Base-by-base conservation (phyloP, 2,797 vertebrate genomes). In the Falco cherrug region DNA sequence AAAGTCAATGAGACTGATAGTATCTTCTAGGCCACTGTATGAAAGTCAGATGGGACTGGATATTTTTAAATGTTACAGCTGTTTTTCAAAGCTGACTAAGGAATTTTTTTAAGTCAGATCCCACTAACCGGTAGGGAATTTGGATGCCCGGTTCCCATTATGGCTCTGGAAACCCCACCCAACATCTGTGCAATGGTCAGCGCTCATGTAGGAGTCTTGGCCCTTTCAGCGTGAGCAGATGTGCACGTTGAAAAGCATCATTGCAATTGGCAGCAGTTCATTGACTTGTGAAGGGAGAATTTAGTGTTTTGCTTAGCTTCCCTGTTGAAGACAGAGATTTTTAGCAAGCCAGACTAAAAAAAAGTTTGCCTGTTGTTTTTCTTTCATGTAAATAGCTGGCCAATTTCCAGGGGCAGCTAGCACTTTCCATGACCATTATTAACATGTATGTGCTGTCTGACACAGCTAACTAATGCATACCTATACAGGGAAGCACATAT, bases 141-240 rank as follows among this genome's bases (percentile, higher is more conserved):
- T 4, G 2, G 51, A 41, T 75, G 61, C 84, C 61, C 11, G 0
- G 78, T 92, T 93, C 64, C 47, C 78, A 68, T 71, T 77, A 54
- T n/a, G 25, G 54, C 29, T 94, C 89, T 89, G 84, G n/a, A 84
- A 93, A 31, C 57, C 47, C 71, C 90, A 89, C 81, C 81, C 73
- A 35, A 89, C 92, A 96, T 89, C 93, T 97, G 93, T 63, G 84
- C 69, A 76, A 45, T 47, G 84, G 64, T 75, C 84, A 81, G 61
- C 43, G 64, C 43, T 93, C 57, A 8, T 75, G 80, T 64, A 73
- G 37, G 53, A 74, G 21, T 31, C n/a, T 86, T 45, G 64, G 41
- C 47, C 41, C 56, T 94, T 89, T 89, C 77, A 47, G 71, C 48
- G 61, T 8, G 61, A 89, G 50, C 1, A 2, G 37, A 84, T 89